These are phyloP conservation scores for Epistrophe grossulariae DNA, from an alignment of 2,888 invertebrate genomes.

Conservation along the genomic window DNA sequence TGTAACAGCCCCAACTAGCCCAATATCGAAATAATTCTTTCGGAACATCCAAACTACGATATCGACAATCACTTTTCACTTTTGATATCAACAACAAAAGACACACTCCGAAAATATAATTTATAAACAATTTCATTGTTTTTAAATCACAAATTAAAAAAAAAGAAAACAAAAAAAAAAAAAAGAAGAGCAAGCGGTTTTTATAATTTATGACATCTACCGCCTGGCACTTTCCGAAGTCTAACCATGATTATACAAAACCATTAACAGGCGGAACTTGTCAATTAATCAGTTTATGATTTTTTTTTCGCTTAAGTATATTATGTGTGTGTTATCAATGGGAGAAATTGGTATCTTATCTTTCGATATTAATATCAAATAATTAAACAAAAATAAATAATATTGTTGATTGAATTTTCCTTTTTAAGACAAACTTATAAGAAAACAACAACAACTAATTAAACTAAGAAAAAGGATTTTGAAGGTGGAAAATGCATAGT, in stretches of 20 bases:
- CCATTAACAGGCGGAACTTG: conserved; percentile 42
- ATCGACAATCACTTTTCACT: conserved; percentile 57
- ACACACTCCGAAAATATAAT: neutral
- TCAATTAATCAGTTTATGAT: conserved; percentile 47
- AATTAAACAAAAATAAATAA: neutral
- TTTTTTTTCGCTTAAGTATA: neutral
- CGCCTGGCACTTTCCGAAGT: neutral
- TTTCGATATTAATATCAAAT: neutral
- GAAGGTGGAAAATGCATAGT: neutral
- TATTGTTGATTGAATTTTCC: conserved; percentile 10
- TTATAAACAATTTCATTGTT: conserved; percentile 21
- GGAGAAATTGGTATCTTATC: conserved; percentile 28
- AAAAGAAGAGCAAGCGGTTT: neutral
- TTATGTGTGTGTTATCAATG: conserved; percentile 3
- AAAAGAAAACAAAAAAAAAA: neutral
- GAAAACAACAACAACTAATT: neutral
- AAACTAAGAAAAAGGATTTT: neutral
- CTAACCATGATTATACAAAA: neutral
- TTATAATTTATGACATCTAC: conserved; percentile 32
- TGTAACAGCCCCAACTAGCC: conserved; percentile 77
- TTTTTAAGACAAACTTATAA: neutral
- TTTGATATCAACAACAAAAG: neutral
- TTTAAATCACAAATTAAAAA: neutral
- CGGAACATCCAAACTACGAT: conserved; percentile 69
- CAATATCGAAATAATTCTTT: conserved; percentile 67